These are phyloP conservation scores for Paguma larvata DNA, from an alignment of 2,797 vertebrate genomes.

Conservation along the genomic window DNA sequence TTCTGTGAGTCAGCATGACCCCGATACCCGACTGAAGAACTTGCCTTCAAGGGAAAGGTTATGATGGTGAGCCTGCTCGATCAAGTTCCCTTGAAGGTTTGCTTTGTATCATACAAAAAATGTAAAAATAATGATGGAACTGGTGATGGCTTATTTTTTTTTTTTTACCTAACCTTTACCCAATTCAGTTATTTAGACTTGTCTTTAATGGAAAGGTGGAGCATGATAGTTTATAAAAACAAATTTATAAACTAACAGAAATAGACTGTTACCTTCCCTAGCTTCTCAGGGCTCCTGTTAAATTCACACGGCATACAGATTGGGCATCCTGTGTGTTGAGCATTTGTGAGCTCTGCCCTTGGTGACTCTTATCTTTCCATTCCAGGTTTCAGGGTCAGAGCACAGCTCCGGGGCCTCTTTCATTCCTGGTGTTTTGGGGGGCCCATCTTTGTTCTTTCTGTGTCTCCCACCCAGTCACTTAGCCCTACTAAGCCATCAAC, in stretches of 20 bases:
- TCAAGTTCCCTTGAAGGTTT: constrained; percentile 7
- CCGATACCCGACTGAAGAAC: not conserved
- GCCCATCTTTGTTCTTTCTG: constrained; percentile 44
- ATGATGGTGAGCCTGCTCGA: not conserved
- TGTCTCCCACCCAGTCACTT: constrained; percentile 54
- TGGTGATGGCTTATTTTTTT: not conserved
- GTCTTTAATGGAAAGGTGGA: not conserved
- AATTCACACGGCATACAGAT: not conserved
- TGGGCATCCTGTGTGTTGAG: too few species aligned
- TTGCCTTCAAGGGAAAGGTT: not conserved
- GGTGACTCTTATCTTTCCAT: not conserved
- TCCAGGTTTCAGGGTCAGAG: constrained; percentile 2
- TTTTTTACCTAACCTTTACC: constrained; percentile 15
- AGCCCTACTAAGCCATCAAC: constrained; percentile 57
- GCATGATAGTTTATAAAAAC: not conserved
- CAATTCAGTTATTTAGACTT: not conserved
- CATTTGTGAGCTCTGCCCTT: not conserved
- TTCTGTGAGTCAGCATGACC: not conserved
- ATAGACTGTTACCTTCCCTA: not conserved
- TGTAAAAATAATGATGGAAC: not conserved
- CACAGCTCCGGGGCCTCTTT: not conserved
- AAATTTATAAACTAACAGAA: not conserved
- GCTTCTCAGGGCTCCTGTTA: not conserved
- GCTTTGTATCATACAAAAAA: not conserved
- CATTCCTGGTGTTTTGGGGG: not conserved